Evolutionary conservation across 2,888 invertebrate species (phyloP).

Genomic region (Ectemnius lituratus): DNA sequence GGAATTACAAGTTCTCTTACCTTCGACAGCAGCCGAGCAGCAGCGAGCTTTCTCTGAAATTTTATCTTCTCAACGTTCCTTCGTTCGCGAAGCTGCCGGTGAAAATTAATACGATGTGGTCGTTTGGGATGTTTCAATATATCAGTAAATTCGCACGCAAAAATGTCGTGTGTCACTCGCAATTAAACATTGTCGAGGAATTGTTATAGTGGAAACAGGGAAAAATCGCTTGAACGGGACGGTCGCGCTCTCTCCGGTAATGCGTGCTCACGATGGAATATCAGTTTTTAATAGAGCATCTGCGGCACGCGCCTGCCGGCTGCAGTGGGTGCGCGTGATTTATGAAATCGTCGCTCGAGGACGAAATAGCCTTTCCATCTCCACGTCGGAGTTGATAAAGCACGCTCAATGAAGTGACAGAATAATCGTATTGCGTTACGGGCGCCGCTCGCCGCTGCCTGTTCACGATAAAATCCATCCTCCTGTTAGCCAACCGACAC

Average conservation of each 20-base stretch:
- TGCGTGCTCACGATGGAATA: conserved; percentile 18
- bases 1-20: no score
- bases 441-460: conserved; percentile 10
- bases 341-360: conserved; percentile 45
- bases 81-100: no score
- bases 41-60: no score
- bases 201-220: neutral
- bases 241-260: neutral
- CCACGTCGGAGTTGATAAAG: conserved; percentile 47
- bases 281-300: conserved; percentile 17
- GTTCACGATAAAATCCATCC: conserved; percentile 41
- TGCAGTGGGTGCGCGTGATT: conserved; percentile 35
- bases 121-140: no score
- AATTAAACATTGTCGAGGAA: no score
- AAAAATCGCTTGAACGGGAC: neutral
- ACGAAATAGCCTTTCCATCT: conserved; percentile 51
- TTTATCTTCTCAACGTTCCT: no score
- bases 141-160: no score
- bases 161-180: no score
- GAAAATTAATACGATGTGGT: no score
- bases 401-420: conserved; percentile 48
- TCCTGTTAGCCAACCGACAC: conserved; percentile 33
- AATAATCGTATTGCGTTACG: conserved; percentile 46
- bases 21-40: no score
- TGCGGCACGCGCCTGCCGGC: conserved; percentile 3